Evolutionary conservation across 1,140 invertebrate species (phyloP), one percentile per base, ranked within the genome.

Genomic region (Rhagoletis zephyria): DNA sequence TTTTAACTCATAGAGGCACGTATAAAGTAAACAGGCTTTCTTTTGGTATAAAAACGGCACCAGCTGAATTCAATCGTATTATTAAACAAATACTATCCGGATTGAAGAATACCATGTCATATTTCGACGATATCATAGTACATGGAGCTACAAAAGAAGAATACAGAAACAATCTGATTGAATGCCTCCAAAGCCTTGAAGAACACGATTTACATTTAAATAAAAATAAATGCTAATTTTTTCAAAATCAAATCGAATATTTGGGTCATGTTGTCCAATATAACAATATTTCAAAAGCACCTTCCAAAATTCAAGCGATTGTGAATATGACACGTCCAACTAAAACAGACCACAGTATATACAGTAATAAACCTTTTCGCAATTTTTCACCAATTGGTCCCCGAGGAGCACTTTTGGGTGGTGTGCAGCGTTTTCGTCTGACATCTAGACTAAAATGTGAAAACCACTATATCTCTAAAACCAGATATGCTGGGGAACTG

Each of bases 191-290:
- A 14, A 5, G 40, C n/a, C 70, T 77, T 42, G 5, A 77, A 77
- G 30, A 77, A 77, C 70, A 40, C 5, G 45, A 77, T 77, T 42
- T 19, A 77, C 70, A 77, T 77, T 77, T 77, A 45, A 77, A 77
- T 77, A 77, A 42, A 77, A 42, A 77, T 45, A 77, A 77, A 77
- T 77, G 70, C 70, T 19, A 19, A 42, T 77, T 77, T 77, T 19
- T 77, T 77, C 70, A 77, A 77, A 77, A 19, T 77, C 16, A 77
- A 42, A 42, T 77, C 40, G 70, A 77, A 77, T 77, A 77, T 77
- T 45, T 77, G 70, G 40, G 40, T 42, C n/a, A 77, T 77, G n/a
- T 19, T 45, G 70, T 77, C 12, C n/a, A 42, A 42, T 42, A 19
- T 42, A 19, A 77, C 40, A 77, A 3, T 7, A 77, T 77, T 77